Evolutionary conservation across 2,113 vertebrate species (phyloP).

Genomic region (Pholis gunnellus): DNA sequence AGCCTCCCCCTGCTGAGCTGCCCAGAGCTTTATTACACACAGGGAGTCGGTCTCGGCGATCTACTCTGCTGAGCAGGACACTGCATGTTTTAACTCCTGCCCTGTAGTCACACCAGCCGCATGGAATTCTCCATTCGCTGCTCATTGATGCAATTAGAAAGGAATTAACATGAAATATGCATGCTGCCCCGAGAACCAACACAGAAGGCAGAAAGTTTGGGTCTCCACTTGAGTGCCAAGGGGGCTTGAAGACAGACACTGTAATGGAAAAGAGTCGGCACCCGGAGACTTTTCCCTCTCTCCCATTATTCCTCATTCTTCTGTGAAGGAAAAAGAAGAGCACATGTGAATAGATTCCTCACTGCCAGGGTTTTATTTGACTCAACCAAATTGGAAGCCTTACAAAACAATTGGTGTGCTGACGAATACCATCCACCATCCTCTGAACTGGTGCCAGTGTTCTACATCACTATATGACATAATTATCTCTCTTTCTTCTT

Average conservation of each 20-base stretch:
- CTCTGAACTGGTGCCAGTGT: constrained; percentile 52
- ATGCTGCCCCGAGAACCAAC: constrained; percentile 25
- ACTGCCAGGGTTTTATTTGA: constrained; percentile 50
- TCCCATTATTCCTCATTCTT: constrained; percentile 56
- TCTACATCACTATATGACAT: constrained; percentile 68
- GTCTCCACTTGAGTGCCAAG: constrained; percentile 36
- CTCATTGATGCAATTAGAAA: constrained; percentile 73
- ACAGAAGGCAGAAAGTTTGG: constrained; percentile 38
- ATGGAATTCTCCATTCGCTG: constrained; percentile 53
- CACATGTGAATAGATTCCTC: constrained; percentile 61
- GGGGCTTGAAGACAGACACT: constrained; percentile 45
- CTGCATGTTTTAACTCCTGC: constrained; percentile 57
- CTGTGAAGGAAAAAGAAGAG: constrained; percentile 31
- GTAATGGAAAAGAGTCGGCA: constrained; percentile 60
- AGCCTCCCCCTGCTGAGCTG: constrained; percentile 1
- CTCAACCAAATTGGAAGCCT: constrained; percentile 54
- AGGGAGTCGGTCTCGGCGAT: constrained; percentile 36
- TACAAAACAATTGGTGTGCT: constrained; percentile 58
- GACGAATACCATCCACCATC: constrained; percentile 57
- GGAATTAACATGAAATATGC: constrained; percentile 66
- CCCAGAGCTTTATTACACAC: constrained; percentile 65
- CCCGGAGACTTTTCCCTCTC: neutral
- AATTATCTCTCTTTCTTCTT: constrained; percentile 62
- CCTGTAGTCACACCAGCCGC: constrained; percentile 47
- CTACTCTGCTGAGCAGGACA: constrained; percentile 48